Evolutionary conservation across 2,888 invertebrate species (phyloP), one percentile per base, ranked within the genome.

Genomic region (Lithophane ornitopus): DNA sequence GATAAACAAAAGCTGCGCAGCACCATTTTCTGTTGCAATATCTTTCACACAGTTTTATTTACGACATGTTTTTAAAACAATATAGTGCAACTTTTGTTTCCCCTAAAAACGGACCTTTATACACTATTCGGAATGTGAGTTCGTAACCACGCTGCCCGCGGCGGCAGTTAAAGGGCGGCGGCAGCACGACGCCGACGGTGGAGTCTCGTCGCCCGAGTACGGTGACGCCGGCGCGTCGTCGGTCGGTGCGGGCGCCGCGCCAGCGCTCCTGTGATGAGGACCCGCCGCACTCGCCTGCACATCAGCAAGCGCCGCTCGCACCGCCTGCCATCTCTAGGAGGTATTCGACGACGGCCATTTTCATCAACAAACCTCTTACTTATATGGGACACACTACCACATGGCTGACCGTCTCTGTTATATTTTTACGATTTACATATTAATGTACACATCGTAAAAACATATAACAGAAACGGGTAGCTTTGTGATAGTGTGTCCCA

Each of bases 181-280:
- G 96, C 93, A 97, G 93, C 94, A 95, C 95, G 80, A 96, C 97
- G 65, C 97, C 97, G 52, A 95, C 97, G 80, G 94, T 96, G 77
- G 97, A 97, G 97, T 96, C 95, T 58, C 93, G 97, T 80, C 96
- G 97, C 85, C 97, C 97, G 75, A 98, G 98, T 94, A 96, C 97
- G 68, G 98, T 97, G 71, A 89, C 97, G 93, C 96, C 96, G 22
- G 91, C 94, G 95, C 89, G 97, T 92, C 93, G 98, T 94, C 94
- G 97, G 96, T 93, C 97, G 92, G 89, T 97, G 96, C 91, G 97
- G 97, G 93, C 97, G 97, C 93, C 94, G 95, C 93, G 98, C 22
- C 98, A 98, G 91, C 98, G 98, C 92, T 98, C 98, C 90, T 98
- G 98, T 92, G 98, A 98, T 90, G 98, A 98, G 87, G 98, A 98